Base-by-base conservation (phyloP, 2,888 invertebrate species). In the Conistra vaccinii region DNA sequence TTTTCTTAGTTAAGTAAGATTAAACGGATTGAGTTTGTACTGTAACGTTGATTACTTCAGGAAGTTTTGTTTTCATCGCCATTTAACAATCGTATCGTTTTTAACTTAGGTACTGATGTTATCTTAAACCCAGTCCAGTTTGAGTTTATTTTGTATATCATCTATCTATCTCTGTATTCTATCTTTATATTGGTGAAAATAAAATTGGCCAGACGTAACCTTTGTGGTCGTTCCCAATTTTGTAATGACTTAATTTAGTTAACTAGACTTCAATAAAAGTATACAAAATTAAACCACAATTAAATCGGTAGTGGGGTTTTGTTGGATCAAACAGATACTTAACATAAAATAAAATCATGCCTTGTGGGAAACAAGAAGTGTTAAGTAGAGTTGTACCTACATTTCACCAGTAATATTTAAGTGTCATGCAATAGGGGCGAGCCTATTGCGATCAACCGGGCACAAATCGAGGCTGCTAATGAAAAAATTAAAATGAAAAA, bases 1-100 rank as follows among this genome's bases (percentile, higher is more conserved):
- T 76, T 76, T 73, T 76, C 74, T 78, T 83, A 69, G 69, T 78
- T 65, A 67, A 83, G 60, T 73, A 60, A 63, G 62, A 81, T 85
- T 70, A 72, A 75, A 63, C 29, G 65, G 83, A 63, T 76, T 55
- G 26, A 81, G 65, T 72, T 80, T 62, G 69, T 80, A 80, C 63
- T 84, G 80, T 60, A 80, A 70, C 42, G 69, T 68, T 80, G 75
- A 80, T 85, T 85, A 57, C 20, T 68, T 85, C 55, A 14, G 42
- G 17, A 60, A 80, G 73, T 73, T 73, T 62, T 51, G 23, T 45
- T 70, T 60, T 61, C 10, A 65, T 60, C 42, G 23, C 42, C 65
- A 65, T 63, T 69, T 23, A 42, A 83, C 35, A 61, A 26, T 55
- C 1, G 14, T 45, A 26, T 32, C 9, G n/a, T 14, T 80, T 60